Base-by-base conservation (phyloP, 2,797 vertebrate genomes). In the Hafferia zeledoni region DNA sequence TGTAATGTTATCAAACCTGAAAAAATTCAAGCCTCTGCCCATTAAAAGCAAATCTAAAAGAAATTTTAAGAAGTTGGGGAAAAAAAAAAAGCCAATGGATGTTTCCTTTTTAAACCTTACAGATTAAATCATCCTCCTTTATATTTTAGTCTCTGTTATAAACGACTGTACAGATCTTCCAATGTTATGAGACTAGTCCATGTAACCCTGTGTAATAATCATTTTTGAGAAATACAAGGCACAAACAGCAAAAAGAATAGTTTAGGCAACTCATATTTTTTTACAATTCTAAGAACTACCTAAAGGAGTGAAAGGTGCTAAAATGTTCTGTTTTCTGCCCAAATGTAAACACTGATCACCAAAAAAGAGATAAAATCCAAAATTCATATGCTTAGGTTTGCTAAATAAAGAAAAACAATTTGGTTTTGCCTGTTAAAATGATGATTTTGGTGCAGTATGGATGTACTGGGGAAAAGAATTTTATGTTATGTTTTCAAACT, bases 341-440 rank as follows among this genome's bases (percentile, higher is more conserved):
- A 91, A 80, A 60, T 14, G 11, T 57, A 71, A 83, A 72, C 1
- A 5, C 5, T 19, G 14, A 65, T 76, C 18, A 44, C 11, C 18
- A 55, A 47, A 17, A 94, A 76, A 50, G 0, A 9, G 33, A 13
- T 30, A 74, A 57, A 89, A 85, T 27, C 3, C 4, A 0, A 10
- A 76, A 82, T 24, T 35, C 10, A 9, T 8, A 71, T 70, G 64
- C 88, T 95, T 57, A 89, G 57, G 25, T 90, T 91, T 76, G 43
- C 83, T 31, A 83, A 78, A 46, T 13, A 95, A 37, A 93, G 61
- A 11, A 96, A 94, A 94, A 82, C 69, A 5, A 4, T 70, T 91
- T 65, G 2, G 43, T 83, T 84, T 93, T 88, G 63, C 78, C 59
- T 80, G 39, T n/a, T 49, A 63, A 64, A 75, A 65, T 39, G 7